These are phyloP conservation scores for Plebejus argus DNA, from an alignment of 2,888 invertebrate species.

Conservation along the genomic window DNA sequence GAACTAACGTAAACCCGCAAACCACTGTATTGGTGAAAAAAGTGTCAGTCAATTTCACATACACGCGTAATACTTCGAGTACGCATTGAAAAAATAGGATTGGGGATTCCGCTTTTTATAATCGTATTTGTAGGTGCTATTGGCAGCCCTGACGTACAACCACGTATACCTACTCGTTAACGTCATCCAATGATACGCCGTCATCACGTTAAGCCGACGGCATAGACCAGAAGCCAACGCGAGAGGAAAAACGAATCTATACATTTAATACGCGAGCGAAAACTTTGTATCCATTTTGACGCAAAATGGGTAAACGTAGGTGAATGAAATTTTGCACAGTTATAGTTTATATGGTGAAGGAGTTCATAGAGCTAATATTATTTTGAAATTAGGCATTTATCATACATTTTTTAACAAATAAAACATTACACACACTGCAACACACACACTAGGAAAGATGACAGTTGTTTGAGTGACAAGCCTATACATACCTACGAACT, in stretches of 20 bases:
- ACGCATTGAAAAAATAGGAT: constrained; percentile 25
- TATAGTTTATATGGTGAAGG: no score
- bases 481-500: no score
- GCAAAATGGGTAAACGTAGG: no score
- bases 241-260: not conserved
- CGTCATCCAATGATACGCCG: constrained; percentile 67
- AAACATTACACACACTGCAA: no score
- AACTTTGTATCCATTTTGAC: no score
- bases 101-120: not conserved
- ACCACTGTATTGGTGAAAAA: constrained; percentile 32
- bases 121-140: not conserved
- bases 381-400: no score
- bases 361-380: no score
- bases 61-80: constrained; percentile 27
- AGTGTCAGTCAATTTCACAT: constrained; percentile 7
- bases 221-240: constrained; percentile 44
- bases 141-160: constrained; percentile 5
- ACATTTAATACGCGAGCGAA: no score
- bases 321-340: no score
- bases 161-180: constrained; percentile 44
- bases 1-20: constrained; percentile 30
- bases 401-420: no score
- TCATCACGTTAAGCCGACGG: constrained; percentile 68
- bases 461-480: no score
- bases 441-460: no score